Evolutionary conservation across 2,113 vertebrate species (phyloP).

Genomic region (Lophochroa leadbeateri): DNA sequence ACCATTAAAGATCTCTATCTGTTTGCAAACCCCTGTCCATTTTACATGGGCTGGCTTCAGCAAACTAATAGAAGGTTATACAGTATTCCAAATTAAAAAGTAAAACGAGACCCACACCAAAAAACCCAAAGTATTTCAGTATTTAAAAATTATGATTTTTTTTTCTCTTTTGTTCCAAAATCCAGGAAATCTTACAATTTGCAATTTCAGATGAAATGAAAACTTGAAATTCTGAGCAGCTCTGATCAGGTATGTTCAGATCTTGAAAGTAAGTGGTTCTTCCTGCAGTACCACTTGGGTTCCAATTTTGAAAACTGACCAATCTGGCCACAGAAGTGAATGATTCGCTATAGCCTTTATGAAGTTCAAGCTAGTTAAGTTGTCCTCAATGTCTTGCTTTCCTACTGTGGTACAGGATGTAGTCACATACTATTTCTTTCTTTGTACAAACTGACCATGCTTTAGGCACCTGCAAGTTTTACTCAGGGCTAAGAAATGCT

Average conservation of each 20-base stretch:
- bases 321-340: background rate
- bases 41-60: too few species aligned
- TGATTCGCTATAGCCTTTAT: background rate
- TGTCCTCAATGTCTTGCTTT: background rate
- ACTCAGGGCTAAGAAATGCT: background rate
- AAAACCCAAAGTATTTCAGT: background rate
- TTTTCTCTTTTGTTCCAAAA: background rate
- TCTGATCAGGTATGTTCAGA: background rate
- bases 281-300: background rate
- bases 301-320: background rate
- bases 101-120: background rate
- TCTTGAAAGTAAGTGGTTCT: background rate
- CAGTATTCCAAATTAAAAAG: background rate
- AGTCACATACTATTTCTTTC: background rate
- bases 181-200: background rate
- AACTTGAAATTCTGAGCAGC: background rate
- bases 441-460: background rate
- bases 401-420: background rate
- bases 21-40: too few species aligned
- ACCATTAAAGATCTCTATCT: too few species aligned
- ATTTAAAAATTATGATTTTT: background rate
- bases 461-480: background rate
- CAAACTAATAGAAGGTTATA: too few species aligned
- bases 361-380: background rate
- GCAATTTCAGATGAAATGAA: background rate